Evolutionary conservation across 2,797 vertebrate species (phyloP), one percentile per base, ranked within the genome.

Genomic region (Thamnophis elegans): DNA sequence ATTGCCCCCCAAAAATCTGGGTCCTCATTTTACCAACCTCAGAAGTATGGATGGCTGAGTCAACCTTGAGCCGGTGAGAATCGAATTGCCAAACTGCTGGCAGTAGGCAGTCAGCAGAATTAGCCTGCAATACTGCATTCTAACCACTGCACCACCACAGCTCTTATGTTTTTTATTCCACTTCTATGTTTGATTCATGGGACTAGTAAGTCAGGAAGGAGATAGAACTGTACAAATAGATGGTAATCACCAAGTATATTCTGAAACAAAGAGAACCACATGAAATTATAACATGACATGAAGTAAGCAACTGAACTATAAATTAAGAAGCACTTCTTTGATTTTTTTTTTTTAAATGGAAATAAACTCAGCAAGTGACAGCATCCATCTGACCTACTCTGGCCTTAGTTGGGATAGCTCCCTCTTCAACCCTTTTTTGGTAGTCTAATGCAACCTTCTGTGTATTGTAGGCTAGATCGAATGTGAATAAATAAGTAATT

Each of bases 291-390:
- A 78, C 22, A 22, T 25, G 73, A 42, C 18, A 78, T 11, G 54
- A 90, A 26, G 14, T 2, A 59, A 85, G 36, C 32, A 59, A 47
- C 32, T 28, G 42, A 90, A 53, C 7, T 54, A 54, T 54, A 54
- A 68, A 90, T 93, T 93, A 90, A 56, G 56, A 88, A 91, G 53
- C 11, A 22, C 9, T 93, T 91, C 73, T 78, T 42, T 25, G 36
- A 42, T 18, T 1, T 36, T 78, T 1, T 36, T 78, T 68, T 78
- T 78, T 42, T 4, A 1, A 78, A 78, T 68, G 73, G 20, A 78
- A 78, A 78, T 78, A 42, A 25, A 22, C 36, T 42, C 73, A 78
- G 73, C 9, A 42, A 78, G 16, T 22, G 20, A 42, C 73, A 42
- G 20, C 73, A 78, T 78, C 36, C 20, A 47, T 78, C 73, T 78